Base-by-base conservation (phyloP, 2,888 invertebrate genomes). In the Drosophila setosimentum region DNA sequence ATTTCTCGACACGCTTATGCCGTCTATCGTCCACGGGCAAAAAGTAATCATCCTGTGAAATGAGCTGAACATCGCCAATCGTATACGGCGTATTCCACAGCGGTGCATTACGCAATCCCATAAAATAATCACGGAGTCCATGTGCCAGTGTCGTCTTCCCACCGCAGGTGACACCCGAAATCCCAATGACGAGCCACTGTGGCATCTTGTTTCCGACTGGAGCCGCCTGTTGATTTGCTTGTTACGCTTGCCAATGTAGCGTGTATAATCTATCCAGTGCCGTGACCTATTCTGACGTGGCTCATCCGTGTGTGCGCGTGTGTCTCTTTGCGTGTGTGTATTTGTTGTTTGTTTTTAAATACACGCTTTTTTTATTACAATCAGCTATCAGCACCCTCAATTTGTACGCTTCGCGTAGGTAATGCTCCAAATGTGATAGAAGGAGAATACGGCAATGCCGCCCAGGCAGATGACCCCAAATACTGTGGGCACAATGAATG, bases 121-220 rank as follows among this genome's bases (percentile, higher is more conserved):
- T 80, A 64, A 93, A 93, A 65, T 92, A 92, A 21, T 92, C 91
- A 7, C 92, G 93, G 24, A 97, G 90, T 66, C 93, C 93, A 61
- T 94, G 94, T 0, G 96, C 95, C 42, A 97, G 91, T 0, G 96
- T 96, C 0, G 97, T 96, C 93, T 98, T 98, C 0, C 98, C 98
- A 27, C 97, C 96, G 87, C 97, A 97, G 0, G 97, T 97, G 2
- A 96, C 96, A 1, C 98, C 97, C 45, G 96, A 95, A 76, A 97
- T 94, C 10, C 97, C 97, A 68, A 96, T 93, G 60, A 96, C 93
- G 45, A 95, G 81, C 94, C 94, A 95, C 74, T 93, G 94, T 87
- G 83, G 94, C 91, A 87, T 94, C 69, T 82, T 91, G 78, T 65
- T 77, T 30, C 73, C 93, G 57, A 90, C 75, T 89, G 80, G 49